These are phyloP conservation scores for Chironomus tepperi DNA, from an alignment of 1,140 invertebrate species.

Conservation along the genomic window DNA sequence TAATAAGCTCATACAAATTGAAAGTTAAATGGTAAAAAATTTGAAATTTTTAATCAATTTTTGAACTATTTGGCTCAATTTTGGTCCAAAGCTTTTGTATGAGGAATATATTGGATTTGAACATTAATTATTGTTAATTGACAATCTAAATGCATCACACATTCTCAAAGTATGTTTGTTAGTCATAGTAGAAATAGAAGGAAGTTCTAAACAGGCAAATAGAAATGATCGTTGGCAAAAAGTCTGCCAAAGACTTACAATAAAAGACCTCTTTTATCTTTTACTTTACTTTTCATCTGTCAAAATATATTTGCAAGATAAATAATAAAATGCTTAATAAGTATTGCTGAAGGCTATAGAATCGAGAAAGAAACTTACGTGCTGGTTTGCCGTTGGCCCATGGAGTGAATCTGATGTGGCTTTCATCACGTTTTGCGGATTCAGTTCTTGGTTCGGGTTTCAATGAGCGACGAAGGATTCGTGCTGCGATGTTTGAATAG, in stretches of 20 bases:
- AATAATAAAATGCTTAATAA: background rate
- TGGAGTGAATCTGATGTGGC: slow-evolving; percentile 66
- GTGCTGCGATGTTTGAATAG: slow-evolving; percentile 84
- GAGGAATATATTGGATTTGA: too few species aligned
- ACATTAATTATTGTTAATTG: too few species aligned
- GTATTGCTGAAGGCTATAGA: background rate
- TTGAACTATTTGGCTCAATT: too few species aligned
- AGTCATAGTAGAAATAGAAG: background rate
- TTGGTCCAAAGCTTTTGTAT: too few species aligned
- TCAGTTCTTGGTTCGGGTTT: slow-evolving; percentile 63
- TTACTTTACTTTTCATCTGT: slow-evolving; percentile 18
- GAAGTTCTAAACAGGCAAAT: background rate
- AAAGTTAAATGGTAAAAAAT: too few species aligned
- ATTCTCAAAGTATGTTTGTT: background rate
- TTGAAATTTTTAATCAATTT: background rate
- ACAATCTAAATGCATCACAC: too few species aligned
- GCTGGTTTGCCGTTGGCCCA: slow-evolving; percentile 79
- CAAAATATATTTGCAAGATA: background rate
- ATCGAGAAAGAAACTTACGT: slow-evolving; percentile 52
- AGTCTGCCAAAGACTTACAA: slow-evolving; percentile 1
- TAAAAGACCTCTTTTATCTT: too few species aligned
- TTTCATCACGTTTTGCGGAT: slow-evolving; percentile 65
- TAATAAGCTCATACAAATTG: background rate
- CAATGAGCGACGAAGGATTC: slow-evolving; percentile 63
- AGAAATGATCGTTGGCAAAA: background rate